Percentiles rank a stretch among this genome's conserved stretches.
phyloP scores from a whole-genome alignment of 2,113 vertebrate genomes.

The Phasianus colchicus region DNA sequence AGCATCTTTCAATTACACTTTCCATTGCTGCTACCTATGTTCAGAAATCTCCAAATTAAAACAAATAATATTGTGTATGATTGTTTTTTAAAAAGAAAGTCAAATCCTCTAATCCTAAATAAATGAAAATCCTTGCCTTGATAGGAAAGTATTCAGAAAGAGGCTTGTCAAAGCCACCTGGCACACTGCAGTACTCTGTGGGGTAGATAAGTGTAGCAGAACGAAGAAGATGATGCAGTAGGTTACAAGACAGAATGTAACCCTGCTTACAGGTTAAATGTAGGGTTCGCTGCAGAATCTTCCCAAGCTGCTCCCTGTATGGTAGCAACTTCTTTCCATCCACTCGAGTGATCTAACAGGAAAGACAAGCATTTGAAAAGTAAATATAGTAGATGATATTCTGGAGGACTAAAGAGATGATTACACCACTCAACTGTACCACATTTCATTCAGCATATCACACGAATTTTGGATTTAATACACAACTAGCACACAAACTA shows the following conservation, averaged over 20 bases:
- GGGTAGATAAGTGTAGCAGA: constrained; percentile 95
- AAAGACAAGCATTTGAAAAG: not conserved
- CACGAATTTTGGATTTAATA: not conserved
- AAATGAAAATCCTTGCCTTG: constrained; percentile 88
- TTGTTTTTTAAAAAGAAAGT: constrained; percentile 9
- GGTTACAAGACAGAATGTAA: constrained; percentile 95
- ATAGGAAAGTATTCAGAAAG: constrained; percentile 93
- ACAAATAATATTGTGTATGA: not conserved
- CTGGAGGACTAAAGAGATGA: not conserved
- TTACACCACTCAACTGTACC: not conserved
- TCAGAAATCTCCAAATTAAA: constrained; percentile 23
- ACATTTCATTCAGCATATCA: not conserved
- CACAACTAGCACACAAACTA: too few relatives aligned
- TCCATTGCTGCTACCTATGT: not conserved
- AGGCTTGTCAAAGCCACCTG: constrained; percentile 92
- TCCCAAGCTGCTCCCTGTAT: constrained; percentile 91
- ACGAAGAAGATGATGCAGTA: constrained; percentile 95
- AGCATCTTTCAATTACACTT: constrained; percentile 55
- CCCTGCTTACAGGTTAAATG: constrained; percentile 97
- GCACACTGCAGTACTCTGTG: constrained; percentile 97
- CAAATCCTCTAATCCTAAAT: constrained; percentile 69
- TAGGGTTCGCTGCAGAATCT: constrained; percentile 92
- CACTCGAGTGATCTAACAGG: constrained; percentile 91
- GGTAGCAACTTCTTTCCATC: constrained; percentile 94
- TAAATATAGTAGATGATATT: not conserved